Conservation (phyloP, 2,888 invertebrate genomes). For the Thumatha senex region DNA sequence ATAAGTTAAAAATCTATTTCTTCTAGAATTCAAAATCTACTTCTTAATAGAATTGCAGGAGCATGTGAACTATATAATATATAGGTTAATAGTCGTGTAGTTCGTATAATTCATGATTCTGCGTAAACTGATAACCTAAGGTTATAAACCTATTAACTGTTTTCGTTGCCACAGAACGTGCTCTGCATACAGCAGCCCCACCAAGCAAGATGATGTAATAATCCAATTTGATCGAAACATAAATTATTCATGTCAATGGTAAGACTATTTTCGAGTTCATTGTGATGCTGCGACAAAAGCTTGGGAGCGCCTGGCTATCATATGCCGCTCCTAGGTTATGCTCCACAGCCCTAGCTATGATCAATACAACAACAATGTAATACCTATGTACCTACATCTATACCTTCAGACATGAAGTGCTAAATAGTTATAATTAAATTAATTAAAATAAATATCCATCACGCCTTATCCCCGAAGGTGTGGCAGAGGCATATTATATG, state of each 20-base stretch:
- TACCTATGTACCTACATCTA: too few relatives aligned
- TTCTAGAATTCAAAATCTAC: too few relatives aligned
- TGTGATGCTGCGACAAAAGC: slow-evolving; percentile 20
- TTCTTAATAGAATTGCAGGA: too few relatives aligned
- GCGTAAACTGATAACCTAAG: neutral
- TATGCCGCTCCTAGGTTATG: slow-evolving; percentile 34
- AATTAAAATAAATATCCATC: too few relatives aligned
- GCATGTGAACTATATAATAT: too few relatives aligned
- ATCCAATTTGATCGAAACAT: slow-evolving; percentile 24
- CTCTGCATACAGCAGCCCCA: slow-evolving; percentile 7
- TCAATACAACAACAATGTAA: slow-evolving; percentile 8
- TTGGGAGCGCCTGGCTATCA: slow-evolving; percentile 21
- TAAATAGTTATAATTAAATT: too few relatives aligned
- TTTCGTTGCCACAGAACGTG: neutral
- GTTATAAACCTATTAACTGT: neutral
- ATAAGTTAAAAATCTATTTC: too few relatives aligned
- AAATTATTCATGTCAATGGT: slow-evolving; percentile 38
- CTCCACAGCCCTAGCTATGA: slow-evolving; percentile 19
- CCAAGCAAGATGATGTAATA: slow-evolving; percentile 31
- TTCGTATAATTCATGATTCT: neutral
- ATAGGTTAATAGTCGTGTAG: neutral
- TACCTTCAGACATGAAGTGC: too few relatives aligned
- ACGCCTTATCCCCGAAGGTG: too few relatives aligned
- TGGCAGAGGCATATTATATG: too few relatives aligned
- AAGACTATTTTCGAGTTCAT: slow-evolving; percentile 35